phyloP scores from a whole-genome alignment of 2,888 invertebrate species.

The Invenusta paracnida region DNA sequence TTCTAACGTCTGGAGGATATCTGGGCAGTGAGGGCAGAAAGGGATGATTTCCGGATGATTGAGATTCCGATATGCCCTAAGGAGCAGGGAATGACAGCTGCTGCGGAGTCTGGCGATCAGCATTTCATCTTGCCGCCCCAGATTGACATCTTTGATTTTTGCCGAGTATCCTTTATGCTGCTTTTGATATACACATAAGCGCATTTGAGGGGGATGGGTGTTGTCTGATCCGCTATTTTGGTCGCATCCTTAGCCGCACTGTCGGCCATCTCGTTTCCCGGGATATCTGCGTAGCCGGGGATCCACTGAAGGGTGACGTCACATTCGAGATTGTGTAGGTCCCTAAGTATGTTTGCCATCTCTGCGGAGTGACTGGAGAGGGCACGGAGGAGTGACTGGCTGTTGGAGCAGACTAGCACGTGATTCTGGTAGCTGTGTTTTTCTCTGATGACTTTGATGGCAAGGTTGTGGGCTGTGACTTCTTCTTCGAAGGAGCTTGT shows the following conservation, averaged over 20 bases:
- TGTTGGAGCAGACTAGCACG: neutral
- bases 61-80: neutral
- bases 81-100: neutral
- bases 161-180: neutral
- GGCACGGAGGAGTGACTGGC: neutral
- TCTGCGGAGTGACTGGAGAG: neutral
- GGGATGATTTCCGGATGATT: neutral
- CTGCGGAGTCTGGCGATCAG: neutral
- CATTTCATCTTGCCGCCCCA: neutral
- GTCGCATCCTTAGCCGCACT: neutral
- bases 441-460: neutral
- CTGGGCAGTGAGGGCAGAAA: neutral
- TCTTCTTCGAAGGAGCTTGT: neutral
- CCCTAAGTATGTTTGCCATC: neutral
- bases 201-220: neutral
- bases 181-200: neutral
- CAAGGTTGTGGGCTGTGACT: neutral
- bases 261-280: neutral
- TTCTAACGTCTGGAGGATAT: neutral
- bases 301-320: neutral
- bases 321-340: neutral
- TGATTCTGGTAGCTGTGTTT: neutral
- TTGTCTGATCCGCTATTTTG: neutral
- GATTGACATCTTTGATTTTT: too few relatives aligned
- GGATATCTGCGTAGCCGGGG: neutral